A percentile compares a stretch with the other conserved stretches of the same genome.
phyloP scores from a whole-genome alignment of 2,797 vertebrate genomes.

The Amblyraja radiata region DNA sequence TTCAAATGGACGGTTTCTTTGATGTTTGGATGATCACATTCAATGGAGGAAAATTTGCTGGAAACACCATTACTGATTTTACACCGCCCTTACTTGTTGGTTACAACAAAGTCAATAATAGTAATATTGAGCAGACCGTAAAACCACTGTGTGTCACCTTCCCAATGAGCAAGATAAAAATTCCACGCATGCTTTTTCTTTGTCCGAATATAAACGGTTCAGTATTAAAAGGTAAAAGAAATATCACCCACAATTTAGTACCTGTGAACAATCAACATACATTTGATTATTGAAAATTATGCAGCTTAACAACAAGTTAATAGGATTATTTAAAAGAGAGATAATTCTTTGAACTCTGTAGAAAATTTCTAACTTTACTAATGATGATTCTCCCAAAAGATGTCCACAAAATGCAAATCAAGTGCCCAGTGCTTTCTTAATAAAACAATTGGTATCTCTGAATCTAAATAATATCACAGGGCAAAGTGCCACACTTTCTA shows the following conservation, averaged over 20 bases:
- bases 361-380: not conserved
- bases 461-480: conserved; percentile 60
- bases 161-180: not conserved
- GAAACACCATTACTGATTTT: not conserved
- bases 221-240: not conserved
- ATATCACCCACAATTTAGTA: not conserved
- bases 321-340: not conserved
- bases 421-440: conserved; percentile 13
- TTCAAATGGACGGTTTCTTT: no score
- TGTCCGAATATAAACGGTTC: not conserved
- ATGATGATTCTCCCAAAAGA: not conserved
- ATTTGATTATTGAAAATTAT: not conserved
- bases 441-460: conserved; percentile 21
- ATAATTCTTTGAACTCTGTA: not conserved
- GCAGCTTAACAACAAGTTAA: not conserved
- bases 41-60: no score
- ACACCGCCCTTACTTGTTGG: not conserved
- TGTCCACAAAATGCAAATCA: not conserved
- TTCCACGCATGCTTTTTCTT: not conserved
- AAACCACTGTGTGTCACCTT: not conserved
- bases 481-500: conserved; percentile 63
- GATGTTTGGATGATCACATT: no score
- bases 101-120: not conserved
- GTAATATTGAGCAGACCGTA: not conserved
- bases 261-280: not conserved